These are phyloP conservation scores for Tenebrosternarchus preto DNA, from an alignment of 2,113 vertebrate species.

Conservation along the genomic window DNA sequence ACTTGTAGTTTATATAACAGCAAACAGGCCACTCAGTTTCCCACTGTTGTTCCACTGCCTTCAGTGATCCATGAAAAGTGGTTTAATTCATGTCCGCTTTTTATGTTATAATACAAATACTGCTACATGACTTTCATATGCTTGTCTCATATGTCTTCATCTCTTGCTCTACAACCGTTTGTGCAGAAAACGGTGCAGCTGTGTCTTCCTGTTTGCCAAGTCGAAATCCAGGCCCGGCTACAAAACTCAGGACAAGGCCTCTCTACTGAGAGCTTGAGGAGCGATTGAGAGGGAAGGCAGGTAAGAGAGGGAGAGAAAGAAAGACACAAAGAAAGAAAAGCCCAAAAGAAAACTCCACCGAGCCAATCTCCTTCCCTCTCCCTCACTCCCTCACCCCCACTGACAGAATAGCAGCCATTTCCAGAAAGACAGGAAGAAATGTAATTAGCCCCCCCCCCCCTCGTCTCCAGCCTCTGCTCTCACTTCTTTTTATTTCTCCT, in stretches of 20 bases:
- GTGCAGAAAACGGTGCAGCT: slow-evolving; percentile 7
- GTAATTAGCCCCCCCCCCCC: slow-evolving; percentile 47
- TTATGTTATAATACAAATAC: slow-evolving; percentile 41
- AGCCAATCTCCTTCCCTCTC: not conserved
- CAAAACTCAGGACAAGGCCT: not conserved
- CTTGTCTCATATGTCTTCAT: slow-evolving; percentile 39
- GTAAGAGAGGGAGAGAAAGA: slow-evolving; percentile 42
- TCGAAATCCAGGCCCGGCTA: slow-evolving; percentile 32
- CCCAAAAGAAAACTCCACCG: slow-evolving; percentile 29
- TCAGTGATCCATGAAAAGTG: slow-evolving; percentile 42
- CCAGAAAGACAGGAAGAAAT: slow-evolving; percentile 50
- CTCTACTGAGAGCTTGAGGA: slow-evolving; percentile 1
- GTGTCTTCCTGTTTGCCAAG: slow-evolving; percentile 19
- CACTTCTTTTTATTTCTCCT: slow-evolving; percentile 50
- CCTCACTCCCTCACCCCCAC: slow-evolving; percentile 3
- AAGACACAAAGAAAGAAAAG: slow-evolving; percentile 50
- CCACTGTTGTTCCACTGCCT: slow-evolving; percentile 38
- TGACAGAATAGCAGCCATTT: slow-evolving; percentile 43
- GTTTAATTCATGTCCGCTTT: slow-evolving; percentile 32
- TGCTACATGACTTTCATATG: slow-evolving; percentile 25
- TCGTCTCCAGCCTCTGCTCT: slow-evolving; percentile 41
- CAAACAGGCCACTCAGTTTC: not conserved
- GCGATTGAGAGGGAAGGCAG: slow-evolving; percentile 1
- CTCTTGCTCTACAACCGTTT: slow-evolving; percentile 21
- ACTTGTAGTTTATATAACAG: slow-evolving; percentile 41